phyloP scores from a whole-genome alignment of 2,113 vertebrate species.

The Petromus typicus region DNA sequence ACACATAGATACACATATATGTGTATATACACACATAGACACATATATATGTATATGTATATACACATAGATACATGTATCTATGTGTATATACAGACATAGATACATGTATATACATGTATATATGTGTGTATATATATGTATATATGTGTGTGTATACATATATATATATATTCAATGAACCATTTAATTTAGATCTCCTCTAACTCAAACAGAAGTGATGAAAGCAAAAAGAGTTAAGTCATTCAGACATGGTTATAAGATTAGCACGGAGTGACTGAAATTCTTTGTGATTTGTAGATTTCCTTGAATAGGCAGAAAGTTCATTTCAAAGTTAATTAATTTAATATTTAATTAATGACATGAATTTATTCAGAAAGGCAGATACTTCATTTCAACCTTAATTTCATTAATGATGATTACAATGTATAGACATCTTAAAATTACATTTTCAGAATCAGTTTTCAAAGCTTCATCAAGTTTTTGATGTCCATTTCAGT shows the following conservation, averaged over 20 bases:
- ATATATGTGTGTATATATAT: too few species aligned
- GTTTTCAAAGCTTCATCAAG: neutral
- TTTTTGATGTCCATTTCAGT: constrained; percentile 33
- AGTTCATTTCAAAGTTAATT: constrained; percentile 47
- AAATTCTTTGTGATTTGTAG: constrained; percentile 46
- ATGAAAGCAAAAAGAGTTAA: constrained; percentile 40
- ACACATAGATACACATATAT: too few species aligned
- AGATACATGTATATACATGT: too few species aligned
- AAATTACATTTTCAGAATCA: constrained; percentile 3
- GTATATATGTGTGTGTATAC: too few species aligned
- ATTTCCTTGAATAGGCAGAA: constrained; percentile 51
- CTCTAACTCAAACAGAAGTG: constrained; percentile 52
- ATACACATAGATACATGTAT: too few species aligned
- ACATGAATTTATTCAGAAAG: constrained; percentile 4
- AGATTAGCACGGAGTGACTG: neutral
- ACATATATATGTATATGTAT: too few species aligned
- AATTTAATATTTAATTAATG: constrained; percentile 53
- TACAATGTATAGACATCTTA: constrained; percentile 20
- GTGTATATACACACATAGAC: too few species aligned
- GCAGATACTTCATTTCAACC: constrained; percentile 30
- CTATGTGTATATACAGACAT: too few species aligned
- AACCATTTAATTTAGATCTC: constrained; percentile 41
- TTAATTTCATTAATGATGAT: constrained; percentile 52
- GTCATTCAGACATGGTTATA: constrained; percentile 22
- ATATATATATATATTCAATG: neutral